Conservation (phyloP, 2,113 vertebrate genomes). For the Equus przewalskii region DNA sequence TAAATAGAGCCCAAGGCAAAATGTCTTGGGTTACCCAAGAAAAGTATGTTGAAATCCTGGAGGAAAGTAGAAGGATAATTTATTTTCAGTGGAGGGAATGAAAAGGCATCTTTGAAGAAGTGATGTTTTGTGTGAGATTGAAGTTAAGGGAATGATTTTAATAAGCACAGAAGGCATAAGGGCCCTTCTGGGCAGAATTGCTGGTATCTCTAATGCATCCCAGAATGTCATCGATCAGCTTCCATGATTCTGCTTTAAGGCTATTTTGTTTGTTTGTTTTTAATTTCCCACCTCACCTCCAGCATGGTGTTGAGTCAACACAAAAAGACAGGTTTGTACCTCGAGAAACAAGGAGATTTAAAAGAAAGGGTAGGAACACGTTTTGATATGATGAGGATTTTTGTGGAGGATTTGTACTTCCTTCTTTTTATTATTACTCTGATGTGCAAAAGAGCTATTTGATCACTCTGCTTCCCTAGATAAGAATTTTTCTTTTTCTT, state of each 20-base stretch:
- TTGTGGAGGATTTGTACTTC: neutral
- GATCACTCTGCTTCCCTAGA: neutral
- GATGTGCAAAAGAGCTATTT: neutral
- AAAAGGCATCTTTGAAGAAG: constrained; percentile 49
- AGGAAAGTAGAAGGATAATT: constrained; percentile 44
- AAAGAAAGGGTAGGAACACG: neutral
- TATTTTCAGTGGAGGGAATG: constrained; percentile 52
- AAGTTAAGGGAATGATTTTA: constrained; percentile 34
- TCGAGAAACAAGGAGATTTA: constrained; percentile 26
- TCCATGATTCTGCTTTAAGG: neutral
- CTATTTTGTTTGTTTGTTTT: constrained; percentile 17
- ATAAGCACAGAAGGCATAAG: neutral
- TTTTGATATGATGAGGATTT: constrained; percentile 45
- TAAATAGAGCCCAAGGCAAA: neutral
- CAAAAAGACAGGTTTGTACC: neutral
- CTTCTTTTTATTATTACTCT: constrained; percentile 57
- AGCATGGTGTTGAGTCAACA: neutral
- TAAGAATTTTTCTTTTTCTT: constrained; percentile 42
- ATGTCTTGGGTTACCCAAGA: neutral
- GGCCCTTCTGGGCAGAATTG: neutral
- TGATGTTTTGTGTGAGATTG: constrained; percentile 48
- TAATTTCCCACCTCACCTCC: neutral
- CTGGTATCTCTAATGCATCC: neutral
- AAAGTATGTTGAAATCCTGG: neutral
- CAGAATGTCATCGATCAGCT: neutral